Base-by-base conservation (phyloP, 2,888 invertebrate genomes). In the Amorpha juglandis region DNA sequence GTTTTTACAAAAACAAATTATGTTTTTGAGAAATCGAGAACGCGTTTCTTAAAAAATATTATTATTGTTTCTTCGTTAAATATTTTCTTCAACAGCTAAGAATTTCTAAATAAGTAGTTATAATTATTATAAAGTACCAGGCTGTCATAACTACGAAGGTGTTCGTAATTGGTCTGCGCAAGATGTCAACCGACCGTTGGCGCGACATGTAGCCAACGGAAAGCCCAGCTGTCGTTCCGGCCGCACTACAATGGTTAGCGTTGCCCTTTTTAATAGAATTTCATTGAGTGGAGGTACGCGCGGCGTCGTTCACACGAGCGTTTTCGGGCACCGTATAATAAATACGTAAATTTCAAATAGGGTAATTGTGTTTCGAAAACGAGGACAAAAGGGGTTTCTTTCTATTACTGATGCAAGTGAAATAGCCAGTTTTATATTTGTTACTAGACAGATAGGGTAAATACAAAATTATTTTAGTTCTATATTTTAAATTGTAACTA, bases 221-320 rank as follows among this genome's bases (percentile, higher is more conserved):
- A 78, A 81, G 74, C 78, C 78, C 84, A 85, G 83, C 84, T 85
- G 84, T 78, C 80, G 74, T 73, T 75, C 72, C 75, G 68, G 76
- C 76, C 74, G 70, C 66, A 68, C 70, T 70, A 68, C 72, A 70
- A 73, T 52, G 71, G 71, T 78, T 76, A 75, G 72, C 73, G 75
- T 76, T 82, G 82, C 83, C 82, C 83, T 83, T 84, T 79, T 82
- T 78, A 83, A 82, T 79, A 78, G 78, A 80, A 80, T 75, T 79
- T 79, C 72, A 83, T 84, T 84, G 78, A 81, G 65, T 70, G 68
- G 66, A 66, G 69, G 63, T 51, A 52, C 65, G 51, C 33, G 35
- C 48, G 63, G 53, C 45, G 45, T 53, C 27, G 66, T 66, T 66
- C 66, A 58, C 58, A 58, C 38, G 42, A 58, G 38, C 58, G 58